Evolutionary conservation across 1,140 invertebrate species (phyloP), one percentile per base, ranked within the genome.

Genomic region (Pygmarrhopalites habei): DNA sequence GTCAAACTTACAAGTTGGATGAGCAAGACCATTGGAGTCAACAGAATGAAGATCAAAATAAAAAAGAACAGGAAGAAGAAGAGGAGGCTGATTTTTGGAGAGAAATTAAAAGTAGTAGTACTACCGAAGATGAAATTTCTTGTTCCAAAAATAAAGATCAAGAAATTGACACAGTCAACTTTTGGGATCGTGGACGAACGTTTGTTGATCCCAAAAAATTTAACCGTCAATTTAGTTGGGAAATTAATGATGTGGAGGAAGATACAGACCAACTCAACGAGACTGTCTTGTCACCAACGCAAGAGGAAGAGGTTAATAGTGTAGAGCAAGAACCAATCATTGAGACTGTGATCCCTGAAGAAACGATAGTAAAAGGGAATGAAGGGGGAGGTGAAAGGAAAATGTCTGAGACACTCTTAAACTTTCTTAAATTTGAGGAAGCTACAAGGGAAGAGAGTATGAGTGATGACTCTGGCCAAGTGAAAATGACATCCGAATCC

Each of bases 41-140:
- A n/a, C 39, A 41, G n/a, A 41, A 41, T n/a, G 39, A 41, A 10
- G 39, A 41, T 7, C 5, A 35, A 35, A 35, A 35, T 35, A 35
- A 35, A 7, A 7, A 35, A 35, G 5, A 15, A 35, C 32, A 35
- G 15, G 32, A 15, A 35, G 7, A 28, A 30, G 10, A 53, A 53
- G 51, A 53, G 4, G 25, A 46, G 19, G 25, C 29, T 25, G 60
- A 62, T 26, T 67, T 60, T 63, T 67, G 65, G 65, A 60, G 47
- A 12, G 35, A 21, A 21, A 29, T 57, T 52, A 5, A 12, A 5
- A 47, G n/a, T 28, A 49, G 53, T 10, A 53, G 21, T 17, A 30
- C 14, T 25, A 30, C 14, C 3, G 10, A 53, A 23, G 28, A 53
- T 14, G 19, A 19, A 7, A 53, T 4, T 17, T 10, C 7, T 53